Evolutionary conservation across 1,140 invertebrate species (phyloP), one percentile per base, ranked within the genome.

Genomic region (Eurosta solidaginis): DNA sequence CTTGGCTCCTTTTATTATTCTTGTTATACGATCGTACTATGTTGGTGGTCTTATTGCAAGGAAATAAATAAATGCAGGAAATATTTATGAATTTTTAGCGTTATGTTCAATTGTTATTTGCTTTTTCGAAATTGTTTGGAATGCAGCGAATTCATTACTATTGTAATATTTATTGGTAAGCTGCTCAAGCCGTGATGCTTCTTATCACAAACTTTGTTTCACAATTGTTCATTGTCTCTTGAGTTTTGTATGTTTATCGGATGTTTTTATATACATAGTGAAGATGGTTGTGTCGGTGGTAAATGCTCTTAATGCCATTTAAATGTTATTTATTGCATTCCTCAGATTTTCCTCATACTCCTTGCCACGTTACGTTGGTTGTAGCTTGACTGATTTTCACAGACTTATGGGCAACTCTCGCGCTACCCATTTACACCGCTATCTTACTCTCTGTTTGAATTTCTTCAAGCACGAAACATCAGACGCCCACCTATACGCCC

Each of bases 271-370:
- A 12, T 3, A 20, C 14, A 2, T 29, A 22, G 14, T 29, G 73
- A 33, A 12, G 42, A n/a, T 45, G 5, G 27, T 27, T 44, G 44
- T 7, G 42, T 42, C 10, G 40, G n/a, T 22, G 22, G 17, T n/a
- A 45, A 45, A 74, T 74, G 73, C 73, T 29, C 17, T 45, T 27
- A 47, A 47, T 74, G 40, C 73, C 73, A 74, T 74, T 74, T 74
- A 74, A 74, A 45, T 47, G 44, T 74, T 47, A 74, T 74, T 74
- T 74, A 74, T 74, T 44, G 73, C 73, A 74, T 47, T 74, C 73
- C 45, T 40, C 33, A 36, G 59, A 40, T 20, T n/a, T n/a, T 36
- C 12, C 1, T 7, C 22, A 33, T 40, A 14, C 27, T 54, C 36
- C 17, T 68, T 36, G n/a, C 59, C 27, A 20, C n/a, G 29, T n/a